Base-by-base conservation (phyloP, 2,888 invertebrate species). In the Andrena camellia region DNA sequence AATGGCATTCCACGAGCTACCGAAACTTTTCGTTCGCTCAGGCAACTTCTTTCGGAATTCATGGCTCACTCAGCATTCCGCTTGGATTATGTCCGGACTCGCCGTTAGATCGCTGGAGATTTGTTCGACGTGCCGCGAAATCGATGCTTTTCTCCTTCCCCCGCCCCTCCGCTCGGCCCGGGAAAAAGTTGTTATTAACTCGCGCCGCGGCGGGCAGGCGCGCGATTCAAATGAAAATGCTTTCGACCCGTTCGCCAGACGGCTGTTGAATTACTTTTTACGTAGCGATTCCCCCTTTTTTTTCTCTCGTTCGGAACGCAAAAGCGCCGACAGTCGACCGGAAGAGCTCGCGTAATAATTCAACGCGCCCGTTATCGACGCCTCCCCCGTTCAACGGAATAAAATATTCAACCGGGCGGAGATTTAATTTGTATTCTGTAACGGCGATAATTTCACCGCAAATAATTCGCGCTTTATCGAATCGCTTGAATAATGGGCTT, bases 1-100 rank as follows among this genome's bases (percentile, higher is more conserved):
- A 89, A 87, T 79, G 89, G 83, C 86, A 89, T 89, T 86, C 88
- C 80, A 75, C 75, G 81, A 78, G 73, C 74, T 74, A 62, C 80
- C 23, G 81, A 84, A 88, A 88, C 86, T 88, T 89, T 88, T 79
- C 84, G 69, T 72, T 73, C 63, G 54, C 67, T 29, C 54, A 23
- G 68, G 76, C 71, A 81, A 75, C 82, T 81, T 75, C 81, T 85
- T 81, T 81, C 69, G 71, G 70, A 81, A 88, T 88, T 88, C 88
- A 88, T 88, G 77, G 83, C 78, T 86, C 81, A 81, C 78, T 86
- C 83, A 54, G 81, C 82, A 83, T 88, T 85, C 80, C 74, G 48
- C 54, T 64, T 52, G 83, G 83, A 86, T 88, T 88, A 82, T 77
- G 81, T 83, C 67, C 81, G 57, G 63, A 73, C 62, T 68, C 57